Evolutionary conservation across 2,113 vertebrate genomes (phyloP).

Genomic region (Epinephelus lanceolatus): DNA sequence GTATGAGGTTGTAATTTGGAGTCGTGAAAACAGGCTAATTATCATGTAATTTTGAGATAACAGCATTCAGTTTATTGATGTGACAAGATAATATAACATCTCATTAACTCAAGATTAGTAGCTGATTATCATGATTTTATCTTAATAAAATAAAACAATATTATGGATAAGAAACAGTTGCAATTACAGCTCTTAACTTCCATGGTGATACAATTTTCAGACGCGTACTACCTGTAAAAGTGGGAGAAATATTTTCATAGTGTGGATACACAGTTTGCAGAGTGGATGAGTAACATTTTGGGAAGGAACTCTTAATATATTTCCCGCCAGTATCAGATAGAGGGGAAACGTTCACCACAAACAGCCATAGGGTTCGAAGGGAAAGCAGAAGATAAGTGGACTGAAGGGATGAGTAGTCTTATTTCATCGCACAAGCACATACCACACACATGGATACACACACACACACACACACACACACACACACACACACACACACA

Average conservation of each 20-base stretch:
- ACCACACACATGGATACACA: neutral
- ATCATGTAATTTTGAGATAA: neutral
- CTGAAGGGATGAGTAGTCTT: slow-evolving; percentile 15
- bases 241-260: too few species aligned
- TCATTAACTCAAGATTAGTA: neutral
- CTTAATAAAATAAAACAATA: neutral
- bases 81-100: neutral
- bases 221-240: neutral
- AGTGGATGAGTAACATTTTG: slow-evolving; percentile 10
- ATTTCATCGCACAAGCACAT: slow-evolving; percentile 2
- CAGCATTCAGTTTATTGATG: neutral
- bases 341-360: neutral
- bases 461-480: neutral
- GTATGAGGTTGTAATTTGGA: too few species aligned
- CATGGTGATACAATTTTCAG: neutral
- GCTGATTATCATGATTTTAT: too few species aligned
- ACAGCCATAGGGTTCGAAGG: slow-evolving; percentile 25
- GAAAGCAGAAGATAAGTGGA: slow-evolving; percentile 32
- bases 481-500: slow-evolving; percentile 12
- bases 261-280: neutral
- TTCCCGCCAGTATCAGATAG: slow-evolving; percentile 10
- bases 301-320: slow-evolving; percentile 12
- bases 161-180: neutral
- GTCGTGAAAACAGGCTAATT: neutral
- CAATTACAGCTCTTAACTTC: too few species aligned